Evolutionary conservation across 2,113 vertebrate species (phyloP).

Genomic region (Pseudonaja textilis): DNA sequence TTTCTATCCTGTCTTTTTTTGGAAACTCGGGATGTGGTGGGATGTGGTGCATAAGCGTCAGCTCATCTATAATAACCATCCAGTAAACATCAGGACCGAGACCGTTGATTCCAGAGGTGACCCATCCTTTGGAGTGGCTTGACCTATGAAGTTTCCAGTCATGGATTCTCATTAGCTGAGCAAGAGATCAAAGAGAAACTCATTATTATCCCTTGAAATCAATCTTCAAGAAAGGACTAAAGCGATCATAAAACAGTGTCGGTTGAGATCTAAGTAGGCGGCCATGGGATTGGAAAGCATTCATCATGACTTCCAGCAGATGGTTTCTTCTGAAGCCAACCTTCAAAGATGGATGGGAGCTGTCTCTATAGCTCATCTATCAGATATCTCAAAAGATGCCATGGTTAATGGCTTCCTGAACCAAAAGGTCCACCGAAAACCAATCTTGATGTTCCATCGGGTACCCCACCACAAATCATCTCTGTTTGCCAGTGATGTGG

Average conservation of each 20-base stretch:
- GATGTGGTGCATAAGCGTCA: neutral
- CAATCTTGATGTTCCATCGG: neutral
- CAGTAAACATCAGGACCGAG: neutral
- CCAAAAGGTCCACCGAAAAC: neutral
- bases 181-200: neutral
- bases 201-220: neutral
- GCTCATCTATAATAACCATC: neutral
- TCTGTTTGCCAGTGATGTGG: neutral
- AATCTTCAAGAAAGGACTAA: neutral
- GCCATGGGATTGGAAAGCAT: neutral
- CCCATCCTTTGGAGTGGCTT: neutral
- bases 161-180: neutral
- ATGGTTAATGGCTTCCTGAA: neutral
- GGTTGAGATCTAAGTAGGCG: neutral
- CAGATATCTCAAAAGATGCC: neutral
- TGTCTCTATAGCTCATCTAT: neutral
- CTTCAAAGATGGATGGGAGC: neutral
- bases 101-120: neutral
- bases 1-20: neutral
- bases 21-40: neutral
- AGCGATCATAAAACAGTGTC: neutral
- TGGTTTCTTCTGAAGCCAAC: neutral
- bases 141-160: neutral
- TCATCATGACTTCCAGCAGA: neutral
- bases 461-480: neutral